Evolutionary conservation across 2,797 vertebrate species (phyloP).

Genomic region (Sebastes minor): DNA sequence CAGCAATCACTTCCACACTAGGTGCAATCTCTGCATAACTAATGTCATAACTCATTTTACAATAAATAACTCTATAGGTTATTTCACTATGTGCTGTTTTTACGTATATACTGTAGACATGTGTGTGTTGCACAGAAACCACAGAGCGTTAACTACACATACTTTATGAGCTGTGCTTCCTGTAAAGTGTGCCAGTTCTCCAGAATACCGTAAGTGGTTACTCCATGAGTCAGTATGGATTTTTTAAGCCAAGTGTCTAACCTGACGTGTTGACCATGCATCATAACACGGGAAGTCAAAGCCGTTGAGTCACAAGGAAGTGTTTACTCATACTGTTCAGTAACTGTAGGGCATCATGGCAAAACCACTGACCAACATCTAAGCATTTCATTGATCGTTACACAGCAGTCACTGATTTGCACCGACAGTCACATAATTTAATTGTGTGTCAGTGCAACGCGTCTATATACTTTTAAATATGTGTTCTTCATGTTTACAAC

Average conservation of each 20-base stretch:
- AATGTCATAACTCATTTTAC: neutral
- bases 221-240: slow-evolving; percentile 46
- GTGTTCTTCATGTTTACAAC: slow-evolving; percentile 7
- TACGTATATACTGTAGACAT: neutral
- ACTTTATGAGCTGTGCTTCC: slow-evolving; percentile 9
- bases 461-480: neutral
- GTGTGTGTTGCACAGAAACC: neutral
- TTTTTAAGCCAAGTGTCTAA: slow-evolving; percentile 21
- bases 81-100: neutral
- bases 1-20: neutral
- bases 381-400: neutral
- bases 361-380: neutral
- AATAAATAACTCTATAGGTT: neutral
- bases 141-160: neutral
- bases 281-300: slow-evolving; percentile 25
- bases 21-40: neutral
- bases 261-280: slow-evolving; percentile 1
- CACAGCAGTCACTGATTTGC: neutral
- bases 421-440: neutral
- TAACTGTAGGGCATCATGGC: neutral
- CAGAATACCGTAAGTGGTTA: neutral
- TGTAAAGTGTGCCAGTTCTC: neutral
- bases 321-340: slow-evolving; percentile 39
- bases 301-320: slow-evolving; percentile 46
- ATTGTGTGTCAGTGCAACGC: neutral